Evolutionary conservation across 2,888 invertebrate species (phyloP).

Genomic region (Drosophila nr. medialis): DNA sequence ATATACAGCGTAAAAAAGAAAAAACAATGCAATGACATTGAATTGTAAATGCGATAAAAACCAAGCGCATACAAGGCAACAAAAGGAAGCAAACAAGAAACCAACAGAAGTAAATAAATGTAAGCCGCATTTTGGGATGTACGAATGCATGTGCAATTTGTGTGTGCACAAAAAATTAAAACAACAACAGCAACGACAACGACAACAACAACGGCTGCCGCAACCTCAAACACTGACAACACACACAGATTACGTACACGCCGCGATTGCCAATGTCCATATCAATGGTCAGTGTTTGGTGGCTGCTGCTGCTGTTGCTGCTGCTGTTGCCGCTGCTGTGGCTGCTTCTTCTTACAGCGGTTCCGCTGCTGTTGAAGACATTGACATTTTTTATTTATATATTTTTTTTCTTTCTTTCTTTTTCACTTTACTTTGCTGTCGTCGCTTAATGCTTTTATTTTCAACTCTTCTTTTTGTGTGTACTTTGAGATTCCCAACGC

Average conservation of each 20-base stretch:
- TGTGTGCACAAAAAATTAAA: conserved; percentile 24
- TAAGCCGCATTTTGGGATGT: conserved; percentile 32
- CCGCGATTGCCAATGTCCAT: conserved; percentile 36
- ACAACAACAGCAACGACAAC: conserved; percentile 14
- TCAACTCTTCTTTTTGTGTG: conserved; percentile 21
- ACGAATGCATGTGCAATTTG: conserved; percentile 56
- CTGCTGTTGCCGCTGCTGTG: conserved; percentile 17
- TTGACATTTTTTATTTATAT: conserved; percentile 50
- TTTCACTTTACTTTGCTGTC: conserved; percentile 56
- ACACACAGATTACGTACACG: conserved; percentile 41
- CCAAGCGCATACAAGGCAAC: conserved; percentile 13
- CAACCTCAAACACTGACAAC: conserved; percentile 18
- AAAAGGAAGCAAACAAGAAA: conserved; percentile 8
- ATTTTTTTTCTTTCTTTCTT: conserved; percentile 17
- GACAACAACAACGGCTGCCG: conserved; percentile 13
- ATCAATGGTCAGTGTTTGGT: conserved; percentile 45
- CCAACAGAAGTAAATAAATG: conserved; percentile 37
- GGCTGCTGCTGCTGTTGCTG: conserved; percentile 16
- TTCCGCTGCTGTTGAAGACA: conserved; percentile 53
- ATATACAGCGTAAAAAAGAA: conserved; percentile 10
- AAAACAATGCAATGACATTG: conserved; percentile 65
- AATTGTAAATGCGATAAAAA: conserved; percentile 69
- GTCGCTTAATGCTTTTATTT: conserved; percentile 63
- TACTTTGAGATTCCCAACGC: conserved; percentile 29
- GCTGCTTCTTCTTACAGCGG: conserved; percentile 25